Evolutionary conservation across 1,140 invertebrate genomes (phyloP).

Genomic region (Caenorhabditis tropicalis): DNA sequence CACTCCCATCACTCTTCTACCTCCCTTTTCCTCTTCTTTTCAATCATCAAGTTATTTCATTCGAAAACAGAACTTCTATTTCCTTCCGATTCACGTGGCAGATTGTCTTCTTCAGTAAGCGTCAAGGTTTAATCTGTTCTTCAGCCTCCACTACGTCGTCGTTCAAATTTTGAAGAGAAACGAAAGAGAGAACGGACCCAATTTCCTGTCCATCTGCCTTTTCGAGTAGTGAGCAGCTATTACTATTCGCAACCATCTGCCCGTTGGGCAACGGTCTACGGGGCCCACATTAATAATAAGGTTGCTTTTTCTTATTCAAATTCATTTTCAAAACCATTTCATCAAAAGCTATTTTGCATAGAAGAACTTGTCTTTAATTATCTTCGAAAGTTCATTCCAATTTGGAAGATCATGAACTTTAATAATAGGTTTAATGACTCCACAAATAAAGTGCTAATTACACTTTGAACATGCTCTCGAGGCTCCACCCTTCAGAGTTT

Average conservation of each 20-base stretch:
- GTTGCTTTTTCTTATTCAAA: slow-evolving; percentile 1
- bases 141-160: too few species aligned
- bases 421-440: too few species aligned
- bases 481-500: too few species aligned
- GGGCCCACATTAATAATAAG: slow-evolving; percentile 16
- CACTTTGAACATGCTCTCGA: background rate
- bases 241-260: slow-evolving; percentile 38
- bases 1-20: background rate
- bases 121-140: slow-evolving; percentile 20
- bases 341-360: too few species aligned
- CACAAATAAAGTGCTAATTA: background rate
- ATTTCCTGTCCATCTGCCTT: slow-evolving; percentile 38
- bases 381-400: too few species aligned
- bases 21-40: background rate
- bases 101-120: background rate
- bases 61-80: background rate
- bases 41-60: slow-evolving; percentile 34
- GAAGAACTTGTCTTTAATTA: background rate
- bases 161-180: background rate
- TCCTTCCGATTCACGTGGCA: background rate
- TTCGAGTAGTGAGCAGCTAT: background rate
- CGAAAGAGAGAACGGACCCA: background rate
- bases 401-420: too few species aligned
- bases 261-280: background rate
- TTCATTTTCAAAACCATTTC: too few species aligned